A percentile compares a stretch with the other conserved stretches of the same genome.
These are phyloP conservation scores for Lithobius niger DNA, from an alignment of 1,140 invertebrate species.

Conservation along the genomic window DNA sequence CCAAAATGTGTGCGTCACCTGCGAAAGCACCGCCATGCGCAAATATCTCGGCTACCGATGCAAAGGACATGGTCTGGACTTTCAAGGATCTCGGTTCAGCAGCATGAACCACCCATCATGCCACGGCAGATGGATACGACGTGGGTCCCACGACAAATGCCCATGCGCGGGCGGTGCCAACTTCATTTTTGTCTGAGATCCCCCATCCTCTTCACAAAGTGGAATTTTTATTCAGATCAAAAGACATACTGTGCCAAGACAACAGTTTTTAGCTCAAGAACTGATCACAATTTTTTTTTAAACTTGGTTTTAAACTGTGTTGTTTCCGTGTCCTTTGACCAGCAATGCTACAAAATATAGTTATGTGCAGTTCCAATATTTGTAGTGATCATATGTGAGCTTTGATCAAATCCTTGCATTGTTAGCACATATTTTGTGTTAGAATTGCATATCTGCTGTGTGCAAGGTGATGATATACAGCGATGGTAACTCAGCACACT, in stretches of 20 bases:
- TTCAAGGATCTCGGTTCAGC: slow-evolving; percentile 56
- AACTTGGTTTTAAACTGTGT: neutral
- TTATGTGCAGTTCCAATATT: too few species aligned
- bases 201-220: neutral
- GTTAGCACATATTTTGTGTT: too few species aligned
- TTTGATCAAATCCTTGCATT: too few species aligned
- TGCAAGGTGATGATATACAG: too few species aligned
- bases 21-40: slow-evolving; percentile 56
- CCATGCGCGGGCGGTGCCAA: slow-evolving; percentile 19
- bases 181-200: slow-evolving; percentile 24
- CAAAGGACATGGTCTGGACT: slow-evolving; percentile 56
- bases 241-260: neutral
- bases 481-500: too few species aligned
- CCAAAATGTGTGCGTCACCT: slow-evolving; percentile 54
- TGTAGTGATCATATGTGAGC: too few species aligned
- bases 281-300: neutral
- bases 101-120: slow-evolving; percentile 60
- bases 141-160: slow-evolving; percentile 11
- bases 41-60: slow-evolving; percentile 56
- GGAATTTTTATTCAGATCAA: neutral
- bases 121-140: slow-evolving; percentile 63
- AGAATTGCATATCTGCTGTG: too few species aligned
- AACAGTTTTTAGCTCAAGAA: neutral
- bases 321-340: neutral
- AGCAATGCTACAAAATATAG: neutral